Evolutionary conservation across 2,888 invertebrate genomes (phyloP).

Genomic region (Isotomurus palustris): DNA sequence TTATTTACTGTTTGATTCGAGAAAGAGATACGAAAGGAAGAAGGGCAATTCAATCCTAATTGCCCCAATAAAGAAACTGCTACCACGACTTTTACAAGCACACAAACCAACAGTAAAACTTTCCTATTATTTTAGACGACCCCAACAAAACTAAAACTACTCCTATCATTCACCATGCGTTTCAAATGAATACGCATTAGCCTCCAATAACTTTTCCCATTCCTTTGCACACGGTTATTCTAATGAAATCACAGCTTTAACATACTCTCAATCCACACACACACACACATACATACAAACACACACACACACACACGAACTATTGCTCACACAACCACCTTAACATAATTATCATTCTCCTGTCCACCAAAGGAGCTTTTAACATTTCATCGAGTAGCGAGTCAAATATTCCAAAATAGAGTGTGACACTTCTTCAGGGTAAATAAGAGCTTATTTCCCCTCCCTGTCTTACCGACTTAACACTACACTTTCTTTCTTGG

Average conservation of each 20-base stretch:
- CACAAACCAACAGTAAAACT: background rate
- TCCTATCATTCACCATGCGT: too few species aligned
- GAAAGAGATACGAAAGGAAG: background rate
- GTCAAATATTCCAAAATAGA: background rate
- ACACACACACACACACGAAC: too few species aligned
- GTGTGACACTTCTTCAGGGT: background rate
- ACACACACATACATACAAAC: too few species aligned
- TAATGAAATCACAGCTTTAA: too few species aligned
- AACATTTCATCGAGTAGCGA: background rate
- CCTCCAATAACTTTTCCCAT: too few species aligned
- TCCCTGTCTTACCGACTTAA: background rate
- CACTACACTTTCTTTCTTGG: background rate
- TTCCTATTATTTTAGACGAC: background rate
- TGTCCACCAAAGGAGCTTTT: background rate
- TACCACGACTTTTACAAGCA: background rate
- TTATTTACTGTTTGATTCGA: conserved; percentile 31
- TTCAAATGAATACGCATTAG: conserved; percentile 2
- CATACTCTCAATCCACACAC: too few species aligned
- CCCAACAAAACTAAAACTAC: background rate
- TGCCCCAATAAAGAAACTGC: conserved; percentile 12
- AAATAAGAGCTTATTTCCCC: background rate
- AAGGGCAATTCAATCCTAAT: conserved; percentile 6
- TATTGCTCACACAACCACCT: too few species aligned
- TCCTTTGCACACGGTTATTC: too few species aligned
- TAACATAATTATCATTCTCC: too few species aligned